A percentile compares a stretch with the other conserved stretches of the same genome.
These are phyloP conservation scores for Abrostola triplasia DNA, from an alignment of 2,888 invertebrate species.

Conservation along the genomic window DNA sequence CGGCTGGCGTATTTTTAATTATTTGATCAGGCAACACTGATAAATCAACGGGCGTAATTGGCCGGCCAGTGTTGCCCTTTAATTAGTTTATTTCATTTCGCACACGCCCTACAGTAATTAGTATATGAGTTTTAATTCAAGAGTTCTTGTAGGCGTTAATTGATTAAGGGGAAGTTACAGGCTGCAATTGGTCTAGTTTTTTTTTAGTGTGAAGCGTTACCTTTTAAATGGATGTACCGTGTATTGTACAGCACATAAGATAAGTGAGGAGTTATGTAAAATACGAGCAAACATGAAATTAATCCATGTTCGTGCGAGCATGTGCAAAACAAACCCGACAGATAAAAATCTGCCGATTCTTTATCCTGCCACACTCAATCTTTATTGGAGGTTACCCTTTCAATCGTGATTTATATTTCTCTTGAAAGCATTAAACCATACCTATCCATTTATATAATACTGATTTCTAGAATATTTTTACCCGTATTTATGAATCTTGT, in stretches of 20 bases:
- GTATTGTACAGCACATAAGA: conserved; percentile 28
- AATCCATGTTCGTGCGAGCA: conserved; percentile 41
- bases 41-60: conserved; percentile 82
- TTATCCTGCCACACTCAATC: conserved; percentile 25
- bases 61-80: conserved; percentile 71
- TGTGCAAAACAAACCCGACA: conserved; percentile 45
- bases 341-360: conserved; percentile 52
- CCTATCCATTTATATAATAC: not conserved
- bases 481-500: too few relatives aligned
- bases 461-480: not conserved
- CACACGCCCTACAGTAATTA: conserved; percentile 74
- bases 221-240: conserved; percentile 32
- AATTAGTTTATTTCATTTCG: conserved; percentile 81
- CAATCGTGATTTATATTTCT: conserved; percentile 35
- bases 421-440: conserved; percentile 9
- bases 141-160: conserved; percentile 63
- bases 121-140: conserved; percentile 74
- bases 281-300: conserved; percentile 42
- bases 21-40: conserved; percentile 85
- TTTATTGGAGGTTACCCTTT: conserved; percentile 21
- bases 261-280: conserved; percentile 23
- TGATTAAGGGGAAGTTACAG: conserved; percentile 52
- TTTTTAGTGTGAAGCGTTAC: conserved; percentile 14
- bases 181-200: conserved; percentile 24
- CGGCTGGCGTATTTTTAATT: conserved; percentile 81